A percentile compares a stretch with the other conserved stretches of the same genome.
These are phyloP conservation scores for Danio kyathit DNA, from an alignment of 2,797 vertebrate species.

Conservation along the genomic window DNA sequence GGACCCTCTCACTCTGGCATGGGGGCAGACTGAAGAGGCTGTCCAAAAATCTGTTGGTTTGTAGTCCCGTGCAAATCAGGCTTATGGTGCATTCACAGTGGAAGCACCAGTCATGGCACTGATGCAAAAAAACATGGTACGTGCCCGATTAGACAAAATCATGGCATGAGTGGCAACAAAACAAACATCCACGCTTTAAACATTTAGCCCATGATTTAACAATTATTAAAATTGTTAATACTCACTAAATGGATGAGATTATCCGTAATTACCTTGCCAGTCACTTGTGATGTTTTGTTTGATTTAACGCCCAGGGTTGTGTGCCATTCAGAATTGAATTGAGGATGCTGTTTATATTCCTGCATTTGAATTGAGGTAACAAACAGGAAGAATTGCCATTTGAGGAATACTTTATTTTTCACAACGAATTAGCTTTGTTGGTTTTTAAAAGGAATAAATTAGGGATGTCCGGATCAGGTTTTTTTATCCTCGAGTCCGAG, in stretches of 20 bases:
- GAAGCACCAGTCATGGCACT: conserved; percentile 33
- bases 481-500: too few species aligned
- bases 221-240: conserved; percentile 35
- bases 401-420: background rate
- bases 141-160: conserved; percentile 32
- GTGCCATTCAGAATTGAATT: background rate
- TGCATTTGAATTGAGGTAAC: conserved; percentile 4
- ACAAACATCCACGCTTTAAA: conserved; percentile 28
- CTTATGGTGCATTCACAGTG: conserved; percentile 64
- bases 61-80: conserved; percentile 61
- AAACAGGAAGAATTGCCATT: background rate
- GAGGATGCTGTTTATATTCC: background rate
- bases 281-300: conserved; percentile 38
- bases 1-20: conserved; percentile 66
- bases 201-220: conserved; percentile 32
- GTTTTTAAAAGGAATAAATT: background rate
- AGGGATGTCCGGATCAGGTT: too few species aligned
- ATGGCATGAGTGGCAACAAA: conserved; percentile 35
- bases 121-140: conserved; percentile 30
- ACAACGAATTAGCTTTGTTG: background rate
- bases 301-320: conserved; percentile 14
- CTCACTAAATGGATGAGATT: conserved; percentile 37
- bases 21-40: conserved; percentile 43
- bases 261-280: conserved; percentile 31
- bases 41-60: conserved; percentile 75